These are phyloP conservation scores for Cottus gobio DNA, from an alignment of 2,113 vertebrate genomes.

Conservation along the genomic window DNA sequence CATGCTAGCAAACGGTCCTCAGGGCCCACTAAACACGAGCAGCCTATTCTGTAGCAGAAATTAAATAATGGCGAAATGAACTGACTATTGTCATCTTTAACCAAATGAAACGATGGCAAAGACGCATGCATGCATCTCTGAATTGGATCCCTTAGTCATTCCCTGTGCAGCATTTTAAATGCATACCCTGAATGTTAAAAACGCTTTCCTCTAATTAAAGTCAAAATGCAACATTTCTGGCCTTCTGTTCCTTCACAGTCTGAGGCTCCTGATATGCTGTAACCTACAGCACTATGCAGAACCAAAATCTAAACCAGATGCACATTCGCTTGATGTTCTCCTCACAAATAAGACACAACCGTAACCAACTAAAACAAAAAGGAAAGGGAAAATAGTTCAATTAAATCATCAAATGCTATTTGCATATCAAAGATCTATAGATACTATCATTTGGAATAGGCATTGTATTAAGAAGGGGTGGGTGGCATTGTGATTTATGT, in stretches of 20 bases:
- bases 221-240: constrained; percentile 69
- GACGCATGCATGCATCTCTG: constrained; percentile 7
- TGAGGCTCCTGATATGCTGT: constrained; percentile 47
- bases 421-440: constrained; percentile 23
- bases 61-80: constrained; percentile 8
- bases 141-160: constrained; percentile 32
- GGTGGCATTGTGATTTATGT: constrained; percentile 27
- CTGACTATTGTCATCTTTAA: constrained; percentile 22
- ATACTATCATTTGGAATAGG: background rate
- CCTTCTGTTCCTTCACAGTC: constrained; percentile 55
- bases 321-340: constrained; percentile 49
- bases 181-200: constrained; percentile 32
- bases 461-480: constrained; percentile 5
- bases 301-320: constrained; percentile 66
- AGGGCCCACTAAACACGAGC: background rate
- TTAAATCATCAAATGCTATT: constrained; percentile 23
- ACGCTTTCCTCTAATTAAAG: constrained; percentile 63
- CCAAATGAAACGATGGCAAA: constrained; percentile 24
- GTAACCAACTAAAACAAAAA: constrained; percentile 43
- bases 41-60: background rate
- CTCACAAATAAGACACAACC: constrained; percentile 41
- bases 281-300: constrained; percentile 51
- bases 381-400: constrained; percentile 26
- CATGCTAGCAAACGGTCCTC: background rate
- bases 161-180: constrained; percentile 40